phyloP scores from a whole-genome alignment of 2,797 vertebrate species.

The Sebastolobus altivelis region DNA sequence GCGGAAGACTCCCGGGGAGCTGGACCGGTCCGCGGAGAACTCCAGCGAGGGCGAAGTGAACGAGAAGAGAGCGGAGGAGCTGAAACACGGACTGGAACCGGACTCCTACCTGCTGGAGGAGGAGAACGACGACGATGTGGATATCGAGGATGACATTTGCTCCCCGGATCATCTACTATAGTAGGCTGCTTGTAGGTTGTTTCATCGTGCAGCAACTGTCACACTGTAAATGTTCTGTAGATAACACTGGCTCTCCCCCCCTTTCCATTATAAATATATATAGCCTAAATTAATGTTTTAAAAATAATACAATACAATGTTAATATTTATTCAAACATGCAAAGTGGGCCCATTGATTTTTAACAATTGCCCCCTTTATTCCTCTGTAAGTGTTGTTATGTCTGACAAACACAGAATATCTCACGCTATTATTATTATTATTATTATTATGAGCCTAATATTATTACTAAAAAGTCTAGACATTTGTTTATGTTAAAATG shows the following conservation, averaged over 20 bases:
- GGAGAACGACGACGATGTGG: conserved; percentile 92
- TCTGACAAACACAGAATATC: background rate
- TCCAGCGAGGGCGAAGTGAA: conserved; percentile 86
- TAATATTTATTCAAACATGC: conserved; percentile 63
- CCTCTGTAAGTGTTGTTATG: background rate
- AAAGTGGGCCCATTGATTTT: conserved; percentile 22
- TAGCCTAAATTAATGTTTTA: background rate
- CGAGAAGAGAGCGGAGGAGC: conserved; percentile 74
- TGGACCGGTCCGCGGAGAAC: conserved; percentile 86
- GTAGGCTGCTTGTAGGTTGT: conserved; percentile 51
- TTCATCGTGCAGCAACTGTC: background rate
- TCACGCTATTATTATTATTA: conserved; percentile 15
- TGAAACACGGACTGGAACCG: conserved; percentile 75
- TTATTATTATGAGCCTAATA: conserved; percentile 35
- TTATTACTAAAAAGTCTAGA: background rate
- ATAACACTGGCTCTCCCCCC: conserved; percentile 35
- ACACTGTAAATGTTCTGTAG: conserved; percentile 64
- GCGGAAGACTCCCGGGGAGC: conserved; percentile 85
- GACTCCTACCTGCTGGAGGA: conserved; percentile 89
- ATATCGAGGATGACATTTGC: conserved; percentile 93
- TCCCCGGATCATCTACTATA: conserved; percentile 89
- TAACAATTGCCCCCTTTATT: background rate
- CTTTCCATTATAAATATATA: conserved; percentile 8
- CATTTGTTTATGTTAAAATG: background rate
- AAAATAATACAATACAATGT: conserved; percentile 29